A percentile compares a stretch with the other conserved stretches of the same genome.
Evolutionary conservation across 2,113 vertebrate genomes (phyloP).

Genomic region (Sebastes fasciatus): DNA sequence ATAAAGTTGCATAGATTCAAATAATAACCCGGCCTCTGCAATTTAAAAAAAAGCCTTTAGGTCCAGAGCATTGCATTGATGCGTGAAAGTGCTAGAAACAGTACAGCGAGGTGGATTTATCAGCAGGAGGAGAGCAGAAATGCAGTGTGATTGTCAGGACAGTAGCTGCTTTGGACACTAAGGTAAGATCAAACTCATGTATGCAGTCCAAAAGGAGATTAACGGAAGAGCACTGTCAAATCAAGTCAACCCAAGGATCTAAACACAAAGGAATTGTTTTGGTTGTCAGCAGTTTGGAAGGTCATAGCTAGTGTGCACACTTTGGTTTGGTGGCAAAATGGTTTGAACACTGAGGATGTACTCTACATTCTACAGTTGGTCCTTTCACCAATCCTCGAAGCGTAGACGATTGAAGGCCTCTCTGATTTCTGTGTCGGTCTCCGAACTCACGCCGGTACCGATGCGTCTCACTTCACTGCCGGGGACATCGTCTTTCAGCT

Average conservation of each 20-base stretch:
- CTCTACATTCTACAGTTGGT: neutral
- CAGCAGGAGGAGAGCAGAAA: slow-evolving; percentile 48
- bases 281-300: slow-evolving; percentile 53
- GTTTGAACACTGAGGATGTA: neutral
- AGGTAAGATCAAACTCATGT: neutral
- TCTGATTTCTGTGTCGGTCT: slow-evolving; percentile 81
- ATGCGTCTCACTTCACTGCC: slow-evolving; percentile 82
- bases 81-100: slow-evolving; percentile 39
- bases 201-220: neutral
- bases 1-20: slow-evolving; percentile 54
- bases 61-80: neutral
- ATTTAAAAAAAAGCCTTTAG: neutral
- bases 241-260: slow-evolving; percentile 5
- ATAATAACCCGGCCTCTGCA: slow-evolving; percentile 43
- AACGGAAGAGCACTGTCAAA: slow-evolving; percentile 20
- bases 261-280: slow-evolving; percentile 31
- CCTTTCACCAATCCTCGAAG: slow-evolving; percentile 82
- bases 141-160: slow-evolving; percentile 39
- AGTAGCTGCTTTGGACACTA: slow-evolving; percentile 25
- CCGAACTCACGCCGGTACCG: slow-evolving; percentile 21
- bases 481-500: slow-evolving; percentile 86
- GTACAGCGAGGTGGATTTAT: slow-evolving; percentile 29
- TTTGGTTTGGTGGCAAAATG: slow-evolving; percentile 34
- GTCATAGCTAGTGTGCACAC: slow-evolving; percentile 8
- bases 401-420: slow-evolving; percentile 89